Base-by-base conservation (phyloP, 2,888 invertebrate genomes). In the Glomeris marginata region DNA sequence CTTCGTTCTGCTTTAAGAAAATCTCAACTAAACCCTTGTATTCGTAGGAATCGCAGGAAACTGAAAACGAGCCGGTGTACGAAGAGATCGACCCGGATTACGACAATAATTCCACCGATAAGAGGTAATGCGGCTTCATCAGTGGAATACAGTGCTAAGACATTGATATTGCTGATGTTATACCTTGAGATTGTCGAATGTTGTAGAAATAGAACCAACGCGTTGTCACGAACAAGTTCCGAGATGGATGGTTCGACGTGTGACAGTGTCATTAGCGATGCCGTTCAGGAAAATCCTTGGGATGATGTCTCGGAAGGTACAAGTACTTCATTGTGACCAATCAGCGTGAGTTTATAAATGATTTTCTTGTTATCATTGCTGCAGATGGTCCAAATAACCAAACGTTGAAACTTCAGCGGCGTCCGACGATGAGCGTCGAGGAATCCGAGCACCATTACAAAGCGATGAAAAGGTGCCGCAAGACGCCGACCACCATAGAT, bases 401-500 rank as follows among this genome's bases (percentile, higher is more conserved):
- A 28, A 28, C 28, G 3, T 28, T 28, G 28, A 28, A 28, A 28
- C 28, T 20, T 50, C 16, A 50, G 10, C 35, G 48, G 13, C 42
- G 38, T 20, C 43, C 48, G 8, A 33, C 48, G 18, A 49, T 42
- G 48, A 49, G 48, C 10, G 49, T 44, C 11, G 56, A 56, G 22
- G 55, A 55, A 37, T 50, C 55, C 2, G 56, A 56, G 36, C 51
- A 52, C 38, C 51, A 55, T 41, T 48, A 47, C 15, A 53, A 55
- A 34, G 51, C 53, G 2, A 43, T 56, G 22, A 35, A 38, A 16
- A 48, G 50, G 40, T 55, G 54, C 48, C 50, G 57, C 28, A 53
- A 56, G 45, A 56, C 58, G 11, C 58, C 58, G 34, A 45, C 56
- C 49, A 62, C 61, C 47, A 57, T 64, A 8, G 58, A 61, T 45